These are phyloP conservation scores for Cheilosia vernalis DNA, from an alignment of 2,888 invertebrate species.

Conservation along the genomic window DNA sequence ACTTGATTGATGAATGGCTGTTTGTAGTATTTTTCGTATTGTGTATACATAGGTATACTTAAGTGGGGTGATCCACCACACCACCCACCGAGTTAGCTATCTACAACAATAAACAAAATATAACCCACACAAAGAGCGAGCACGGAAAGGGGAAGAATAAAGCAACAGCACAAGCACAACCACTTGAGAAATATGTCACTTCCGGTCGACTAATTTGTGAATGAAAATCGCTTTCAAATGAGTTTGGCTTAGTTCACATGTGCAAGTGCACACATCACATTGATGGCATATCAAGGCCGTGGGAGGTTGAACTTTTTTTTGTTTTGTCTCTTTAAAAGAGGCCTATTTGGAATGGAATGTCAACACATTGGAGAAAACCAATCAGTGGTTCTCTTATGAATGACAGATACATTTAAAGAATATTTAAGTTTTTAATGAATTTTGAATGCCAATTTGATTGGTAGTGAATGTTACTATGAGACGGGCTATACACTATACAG, in stretches of 20 bases:
- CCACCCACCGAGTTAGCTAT: conserved; percentile 43
- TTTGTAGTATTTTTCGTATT: conserved; percentile 52
- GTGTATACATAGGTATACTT: conserved; percentile 39
- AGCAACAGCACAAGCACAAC: conserved; percentile 45
- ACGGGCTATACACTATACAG: neutral
- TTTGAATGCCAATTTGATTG: conserved; percentile 59
- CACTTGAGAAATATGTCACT: conserved; percentile 76
- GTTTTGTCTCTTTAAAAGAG: conserved; percentile 5
- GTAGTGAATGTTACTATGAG: conserved; percentile 51
- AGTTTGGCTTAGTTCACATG: conserved; percentile 64
- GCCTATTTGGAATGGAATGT: conserved; percentile 50
- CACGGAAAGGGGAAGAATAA: conserved; percentile 33
- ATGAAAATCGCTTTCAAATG: conserved; percentile 75
- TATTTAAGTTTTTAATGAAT: conserved; percentile 55
- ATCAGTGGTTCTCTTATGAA: conserved; percentile 35
- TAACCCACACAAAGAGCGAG: conserved; percentile 10
- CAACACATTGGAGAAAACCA: conserved; percentile 54
- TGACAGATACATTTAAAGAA: conserved; percentile 11
- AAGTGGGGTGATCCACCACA: conserved; percentile 54
- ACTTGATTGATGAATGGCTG: conserved; percentile 67
- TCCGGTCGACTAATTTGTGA: conserved; percentile 76
- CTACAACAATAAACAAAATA: conserved; percentile 24
- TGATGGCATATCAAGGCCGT: conserved; percentile 50
- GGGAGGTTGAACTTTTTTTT: conserved; percentile 34
- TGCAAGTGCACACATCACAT: conserved; percentile 47